These are phyloP conservation scores for Theocolax elegans DNA, from an alignment of 1,140 invertebrate genomes.

Conservation along the genomic window DNA sequence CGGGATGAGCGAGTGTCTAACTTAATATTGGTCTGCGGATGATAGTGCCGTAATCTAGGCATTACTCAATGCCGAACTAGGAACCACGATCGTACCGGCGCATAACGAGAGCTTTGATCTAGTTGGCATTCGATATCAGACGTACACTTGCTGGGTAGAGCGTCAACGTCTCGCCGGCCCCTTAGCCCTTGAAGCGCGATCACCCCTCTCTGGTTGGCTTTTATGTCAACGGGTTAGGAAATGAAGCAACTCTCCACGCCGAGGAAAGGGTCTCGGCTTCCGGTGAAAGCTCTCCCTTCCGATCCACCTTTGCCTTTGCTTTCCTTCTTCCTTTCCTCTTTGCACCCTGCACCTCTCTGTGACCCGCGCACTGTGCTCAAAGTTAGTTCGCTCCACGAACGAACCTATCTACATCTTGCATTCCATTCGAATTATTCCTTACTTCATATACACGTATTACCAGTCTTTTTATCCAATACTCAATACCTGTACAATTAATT, in stretches of 20 bases:
- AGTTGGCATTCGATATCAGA: constrained; percentile 55
- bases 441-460: too few species aligned
- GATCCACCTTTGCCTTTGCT: too few species aligned
- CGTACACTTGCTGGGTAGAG: constrained; percentile 9
- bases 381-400: too few species aligned
- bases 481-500: too few species aligned
- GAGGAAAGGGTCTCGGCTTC: neutral
- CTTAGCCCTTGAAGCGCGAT: neutral
- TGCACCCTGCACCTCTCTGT: too few species aligned
- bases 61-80: constrained; percentile 3
- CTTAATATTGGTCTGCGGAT: neutral
- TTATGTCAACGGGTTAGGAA: neutral
- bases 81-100: too few species aligned
- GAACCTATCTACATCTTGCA: too few species aligned
- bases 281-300: too few species aligned
- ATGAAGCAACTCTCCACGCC: neutral
- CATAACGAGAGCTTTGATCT: constrained; percentile 52
- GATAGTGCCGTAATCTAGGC: neutral
- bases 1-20: neutral
- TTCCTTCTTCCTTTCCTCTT: too few species aligned
- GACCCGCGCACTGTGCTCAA: too few species aligned
- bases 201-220: neutral
- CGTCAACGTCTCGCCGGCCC: neutral
- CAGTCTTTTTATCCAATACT: too few species aligned
- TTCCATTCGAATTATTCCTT: too few species aligned